phyloP scores from a whole-genome alignment of 2,797 vertebrate genomes.

The Scleropages formosus region DNA sequence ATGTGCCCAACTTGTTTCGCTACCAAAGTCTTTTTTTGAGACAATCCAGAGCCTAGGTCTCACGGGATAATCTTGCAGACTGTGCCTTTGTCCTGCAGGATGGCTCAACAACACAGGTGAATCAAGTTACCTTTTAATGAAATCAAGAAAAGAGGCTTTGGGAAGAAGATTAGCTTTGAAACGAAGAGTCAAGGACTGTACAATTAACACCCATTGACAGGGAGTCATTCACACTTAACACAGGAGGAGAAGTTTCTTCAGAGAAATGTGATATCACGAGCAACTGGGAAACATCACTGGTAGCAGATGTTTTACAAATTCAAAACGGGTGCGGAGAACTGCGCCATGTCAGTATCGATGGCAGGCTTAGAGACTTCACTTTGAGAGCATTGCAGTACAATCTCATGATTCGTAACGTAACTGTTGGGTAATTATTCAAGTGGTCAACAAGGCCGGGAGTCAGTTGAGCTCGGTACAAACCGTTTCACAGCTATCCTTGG shows the following conservation, averaged over 20 bases:
- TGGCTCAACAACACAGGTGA: neutral
- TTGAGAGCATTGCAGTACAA: neutral
- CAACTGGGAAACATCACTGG: neutral
- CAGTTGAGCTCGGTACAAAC: neutral
- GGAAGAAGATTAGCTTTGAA: constrained; percentile 33
- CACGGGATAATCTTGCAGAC: constrained; percentile 4
- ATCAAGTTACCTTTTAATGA: constrained; percentile 36
- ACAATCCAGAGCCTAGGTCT: neutral
- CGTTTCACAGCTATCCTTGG: neutral
- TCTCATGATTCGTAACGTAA: neutral
- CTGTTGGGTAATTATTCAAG: neutral
- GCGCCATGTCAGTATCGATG: constrained; percentile 4
- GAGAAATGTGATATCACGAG: constrained; percentile 25
- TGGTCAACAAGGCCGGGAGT: neutral
- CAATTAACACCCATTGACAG: constrained; percentile 25
- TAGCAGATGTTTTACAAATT: too few species aligned
- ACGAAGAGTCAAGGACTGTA: constrained; percentile 41
- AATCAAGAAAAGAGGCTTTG: constrained; percentile 14
- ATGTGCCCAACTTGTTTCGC: constrained; percentile 13
- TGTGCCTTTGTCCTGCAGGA: constrained; percentile 16
- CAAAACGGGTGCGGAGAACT: constrained; percentile 6
- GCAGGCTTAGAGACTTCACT: neutral
- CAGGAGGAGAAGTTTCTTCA: constrained; percentile 7
- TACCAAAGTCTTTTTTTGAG: neutral
- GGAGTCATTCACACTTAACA: neutral